Base-by-base conservation (phyloP, 2,113 vertebrate species). In the Terrapene triunguis region DNA sequence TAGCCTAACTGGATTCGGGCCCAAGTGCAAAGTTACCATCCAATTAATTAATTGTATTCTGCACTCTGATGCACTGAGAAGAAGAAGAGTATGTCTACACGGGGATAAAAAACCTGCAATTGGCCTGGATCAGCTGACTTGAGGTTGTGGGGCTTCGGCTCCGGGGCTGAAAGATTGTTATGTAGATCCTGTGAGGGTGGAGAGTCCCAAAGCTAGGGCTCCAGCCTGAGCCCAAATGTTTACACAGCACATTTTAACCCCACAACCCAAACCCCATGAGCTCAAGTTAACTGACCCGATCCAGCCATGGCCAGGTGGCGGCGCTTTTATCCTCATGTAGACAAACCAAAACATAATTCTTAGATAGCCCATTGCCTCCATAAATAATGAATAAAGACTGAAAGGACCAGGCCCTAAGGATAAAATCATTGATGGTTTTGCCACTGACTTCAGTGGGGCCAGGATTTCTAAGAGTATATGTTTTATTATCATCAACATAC, bases 21-120 rank as follows among this genome's bases (percentile, higher is more conserved):
- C 88, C 6, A 85, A 90, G 0, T 78, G 8, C 19, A 91, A 80
- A 92, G 93, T 55, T 3, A 1, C 3, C 51, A 38, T 29, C 29
- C 12, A n/a, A 44, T 53, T 2, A 24, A 2, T 4, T 4, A 8
- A 89, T 27, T 0, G 0, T 81, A 80, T 78, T 65, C 12, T 53
- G 1, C 5, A 78, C 59, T 88, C 89, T 90, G 2, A 84, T 53
- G 6, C 4, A 80, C 3, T 32, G 47, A 2, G 1, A 83, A 3
- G 7, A 84, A 32, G 50, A 55, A 59, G 27, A 13, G 5, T 32
- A 35, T 65, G 59, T 35, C 32, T n/a, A n/a, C 16, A n/a, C 7
- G 3, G 32, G 32, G 59, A 17, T n/a, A 17, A n/a, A 65, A 65
- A 65, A 65, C 16, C 35, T 22, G 17, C 16, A n/a, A 19, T n/a